A percentile compares a stretch with the other conserved stretches of the same genome.
Conservation (phyloP, 2,113 vertebrate species). For the Limnothrissa miodon region DNA sequence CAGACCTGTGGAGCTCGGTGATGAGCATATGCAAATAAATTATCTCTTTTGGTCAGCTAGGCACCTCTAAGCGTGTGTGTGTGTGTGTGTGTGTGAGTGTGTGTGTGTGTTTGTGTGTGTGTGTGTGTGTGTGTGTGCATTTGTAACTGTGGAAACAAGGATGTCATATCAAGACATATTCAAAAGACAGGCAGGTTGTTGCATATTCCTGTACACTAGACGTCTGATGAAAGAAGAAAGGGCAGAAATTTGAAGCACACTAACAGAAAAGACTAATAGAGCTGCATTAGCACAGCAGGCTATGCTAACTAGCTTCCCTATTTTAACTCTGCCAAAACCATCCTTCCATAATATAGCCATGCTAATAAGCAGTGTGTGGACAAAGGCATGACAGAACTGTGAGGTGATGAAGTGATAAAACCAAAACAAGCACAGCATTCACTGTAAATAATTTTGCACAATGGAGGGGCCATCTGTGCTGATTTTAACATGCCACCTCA, state of each 20-base stretch:
- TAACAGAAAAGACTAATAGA: constrained; percentile 20
- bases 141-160: neutral
- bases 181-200: constrained; percentile 8
- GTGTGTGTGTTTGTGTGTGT: no score
- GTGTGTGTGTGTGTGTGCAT: no score
- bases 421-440: neutral
- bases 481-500: neutral
- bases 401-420: neutral
- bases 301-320: neutral
- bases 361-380: neutral
- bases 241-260: neutral
- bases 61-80: neutral
- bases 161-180: constrained; percentile 21
- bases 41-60: neutral
- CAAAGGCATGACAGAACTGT: neutral
- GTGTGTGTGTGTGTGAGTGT: no score
- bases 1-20: constrained; percentile 41
- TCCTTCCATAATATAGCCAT: neutral
- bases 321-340: neutral
- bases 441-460: neutral
- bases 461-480: neutral
- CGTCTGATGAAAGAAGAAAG: neutral
- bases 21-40: constrained; percentile 66
- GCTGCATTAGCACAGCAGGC: neutral
- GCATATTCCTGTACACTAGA: neutral